Evolutionary conservation across 2,797 vertebrate species (phyloP), one percentile per base, ranked within the genome.

Genomic region (Phrynocephalus vlangalii): DNA sequence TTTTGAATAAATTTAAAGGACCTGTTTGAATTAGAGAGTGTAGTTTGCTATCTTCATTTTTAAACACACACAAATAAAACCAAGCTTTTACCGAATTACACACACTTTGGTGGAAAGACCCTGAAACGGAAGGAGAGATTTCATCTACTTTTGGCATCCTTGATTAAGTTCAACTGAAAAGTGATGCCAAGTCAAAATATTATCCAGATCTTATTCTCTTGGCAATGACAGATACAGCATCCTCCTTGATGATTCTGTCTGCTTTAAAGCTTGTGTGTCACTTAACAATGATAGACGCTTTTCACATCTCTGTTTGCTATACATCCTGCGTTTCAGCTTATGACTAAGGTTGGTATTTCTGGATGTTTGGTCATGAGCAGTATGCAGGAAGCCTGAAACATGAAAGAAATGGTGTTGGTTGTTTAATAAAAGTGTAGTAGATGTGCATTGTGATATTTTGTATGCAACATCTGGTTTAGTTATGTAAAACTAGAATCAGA

Each of bases 401-500:
- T 10, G 78, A 81, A 11, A 89, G 76, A 82, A 88, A 30, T 73
- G 92, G 52, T 72, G 82, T 44, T 83, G 30, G 79, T 82, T 44
- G 52, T 1, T 16, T n/a, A 87, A 83, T 89, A 52, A 83, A 44
- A 79, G 63, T 10, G 16, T 56, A 90, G 87, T 44, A 89, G 87
- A 93, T 82, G 26, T 87, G 50, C 6, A 7, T 71, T 93, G 70
- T 87, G n/a, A 28, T 88, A 83, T 80, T 92, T 28, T 66, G 75
- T 79, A 92, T 85, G 87, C 6, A 75, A 85, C 68, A 80, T 71
- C 89, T 89, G 89, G 88, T 89, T 81, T 86, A 79, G 91, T 87
- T 75, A 94, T 90, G 22, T 84, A 93, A 94, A 92, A 84, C 30
- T 82, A 89, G 38, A 20, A 85, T 86, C 83, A 92, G 89, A 92